Evolutionary conservation across 2,888 invertebrate genomes (phyloP), one percentile per base, ranked within the genome.

Genomic region (Euspilapteryx auroguttella): DNA sequence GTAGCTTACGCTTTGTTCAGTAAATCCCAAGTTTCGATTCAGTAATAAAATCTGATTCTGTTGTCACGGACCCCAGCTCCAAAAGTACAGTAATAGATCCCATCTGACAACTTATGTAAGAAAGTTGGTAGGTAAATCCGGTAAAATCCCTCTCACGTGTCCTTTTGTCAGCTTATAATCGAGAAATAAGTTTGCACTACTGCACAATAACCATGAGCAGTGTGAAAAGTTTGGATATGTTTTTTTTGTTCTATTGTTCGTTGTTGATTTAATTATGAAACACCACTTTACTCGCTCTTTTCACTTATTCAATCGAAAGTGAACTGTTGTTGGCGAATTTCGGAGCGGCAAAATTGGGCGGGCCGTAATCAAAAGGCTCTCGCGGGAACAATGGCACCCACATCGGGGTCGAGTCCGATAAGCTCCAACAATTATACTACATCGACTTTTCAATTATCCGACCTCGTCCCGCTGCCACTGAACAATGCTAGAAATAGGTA

Each of bases 401-500:
- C 73, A 73, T 71, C 58, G 63, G 52, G 65, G 53, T 52, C 57
- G 57, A 53, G 57, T 49, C 62, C 65, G 71, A 73, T 73, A 73
- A 75, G 65, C 73, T 66, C 49, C 68, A 57, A 65, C 73, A 73
- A 73, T 75, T 75, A 75, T 71, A 69, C 69, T 66, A 71, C 73
- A 75, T 71, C 68, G 69, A 75, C 71, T 75, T 75, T 73, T 73
- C 73, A 75, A 75, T 75, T 75, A 75, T 63, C 66, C 68, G 53
- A 54, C 56, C 55, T 64, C 65, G 54, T 58, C 59, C 55, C 47
- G n/a, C n/a, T n/a, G n/a, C n/a, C 57, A 49, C 54, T 11, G 53
- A 64, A 73, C 69, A 73, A 71, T 65, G 58, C 69, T 59, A n/a
- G n/a, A n/a, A n/a, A n/a, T n/a, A n/a, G n/a, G n/a, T 55, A 56